Evolutionary conservation across 2,797 vertebrate genomes (phyloP), one percentile per base, ranked within the genome.

Genomic region (Cyclura pinguis): DNA sequence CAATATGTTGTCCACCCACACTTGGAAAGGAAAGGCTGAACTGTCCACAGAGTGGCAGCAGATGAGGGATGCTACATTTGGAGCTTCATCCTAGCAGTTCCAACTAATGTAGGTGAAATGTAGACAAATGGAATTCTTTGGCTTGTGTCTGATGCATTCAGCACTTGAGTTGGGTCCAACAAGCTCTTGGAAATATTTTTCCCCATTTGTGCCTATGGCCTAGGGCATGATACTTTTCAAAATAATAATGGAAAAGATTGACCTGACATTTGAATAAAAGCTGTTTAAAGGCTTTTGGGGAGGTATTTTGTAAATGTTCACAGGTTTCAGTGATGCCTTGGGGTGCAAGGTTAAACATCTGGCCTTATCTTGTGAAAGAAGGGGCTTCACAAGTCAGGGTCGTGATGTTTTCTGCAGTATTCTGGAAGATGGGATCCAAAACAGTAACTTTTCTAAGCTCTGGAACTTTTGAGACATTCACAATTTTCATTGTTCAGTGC

Each of bases 61-160:
- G 18, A 0, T 0, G 0, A 83, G 24, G 0, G 1, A 83, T 55
- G 16, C 0, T 55, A 22, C 0, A 22, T 0, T 0, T 82, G 85
- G 57, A 83, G 1, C 38, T 89, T 27, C 62, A 86, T 8, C 35
- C 73, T 8, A 69, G 0, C 64, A 24, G 52, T 73, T 72, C 24
- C 69, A 27, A 55, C 29, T 87, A 35, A 77, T 32, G 35, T 85
- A 72, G 57, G 50, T 59, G 32, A 73, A 22, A n/a, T 22, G 7
- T 42, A 50, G 8, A 29, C 14, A 42, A 29, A 69, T 9, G 32
- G n/a, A n/a, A 77, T 84, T 74, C 13, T 27, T 50, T 73, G 67
- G 3, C 69, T 76, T 76, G 16, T 59, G 50, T 29, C 72, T 89
- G n/a, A 74, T 78, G 42, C 10, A 20, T 50, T 62, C 52, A 52